Conservation (phyloP, 2,888 invertebrate genomes). For the Ommatoiulus sabulosus region DNA sequence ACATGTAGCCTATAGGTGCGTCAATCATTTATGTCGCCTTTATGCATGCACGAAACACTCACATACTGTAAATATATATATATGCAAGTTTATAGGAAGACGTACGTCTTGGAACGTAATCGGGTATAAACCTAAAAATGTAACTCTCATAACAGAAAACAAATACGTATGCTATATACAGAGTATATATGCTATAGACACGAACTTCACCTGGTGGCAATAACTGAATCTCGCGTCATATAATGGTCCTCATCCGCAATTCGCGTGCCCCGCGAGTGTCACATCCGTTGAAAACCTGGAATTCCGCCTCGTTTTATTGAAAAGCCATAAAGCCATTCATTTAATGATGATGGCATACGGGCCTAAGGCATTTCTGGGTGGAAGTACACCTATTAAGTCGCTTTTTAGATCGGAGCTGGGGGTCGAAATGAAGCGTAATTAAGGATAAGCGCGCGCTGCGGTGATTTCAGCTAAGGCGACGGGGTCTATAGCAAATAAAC, state of each 20-base stretch:
- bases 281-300: background rate
- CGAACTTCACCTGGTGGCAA: too few relatives aligned
- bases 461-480: background rate
- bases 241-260: background rate
- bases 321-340: constrained; percentile 22
- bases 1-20: too few relatives aligned
- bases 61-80: too few relatives aligned
- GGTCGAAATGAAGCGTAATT: background rate
- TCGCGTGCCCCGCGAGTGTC: background rate
- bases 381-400: constrained; percentile 12
- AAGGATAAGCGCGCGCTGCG: background rate
- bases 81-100: too few relatives aligned
- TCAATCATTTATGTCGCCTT: too few relatives aligned
- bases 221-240: too few relatives aligned
- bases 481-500: background rate
- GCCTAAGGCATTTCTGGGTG: background rate
- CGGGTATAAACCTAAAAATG: too few relatives aligned
- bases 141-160: too few relatives aligned
- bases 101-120: too few relatives aligned
- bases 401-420: background rate
- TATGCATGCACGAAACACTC: too few relatives aligned
- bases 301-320: constrained; percentile 26
- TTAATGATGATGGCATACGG: constrained; percentile 3
- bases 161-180: too few relatives aligned
- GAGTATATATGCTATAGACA: too few relatives aligned